Base-by-base conservation (phyloP, 2,888 invertebrate species). In the Ophion obscuratus region DNA sequence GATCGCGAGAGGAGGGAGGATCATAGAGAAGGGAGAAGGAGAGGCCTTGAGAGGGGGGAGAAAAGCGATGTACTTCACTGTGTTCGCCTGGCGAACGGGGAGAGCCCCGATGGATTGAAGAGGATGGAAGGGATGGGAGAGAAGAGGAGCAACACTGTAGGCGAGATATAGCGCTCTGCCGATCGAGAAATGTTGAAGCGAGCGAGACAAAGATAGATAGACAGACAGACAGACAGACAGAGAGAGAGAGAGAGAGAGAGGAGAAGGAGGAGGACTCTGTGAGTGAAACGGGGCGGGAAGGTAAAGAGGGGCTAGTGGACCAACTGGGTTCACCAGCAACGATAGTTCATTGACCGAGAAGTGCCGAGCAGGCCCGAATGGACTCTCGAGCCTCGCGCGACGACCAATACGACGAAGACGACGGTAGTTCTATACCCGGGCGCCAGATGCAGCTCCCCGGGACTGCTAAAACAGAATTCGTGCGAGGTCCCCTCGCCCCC, bases 281-380 rank as follows among this genome's bases (percentile, higher is more conserved):
- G 57, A 73, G 53, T 6, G 62, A 67, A 20, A 64, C 14, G 10
- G 24, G 40, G 59, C 76, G 80, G 78, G 83, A 47, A 70, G 66
- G 59, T 79, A 53, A 76, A 53, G 81, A 74, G 78, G 85, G 81
- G 88, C 86, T 90, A 93, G 94, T 93, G 93, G 94, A 94, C 94
- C 93, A 93, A 94, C 94, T 93, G 93, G 93, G 93, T 94, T 94
- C 94, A 93, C 93, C 93, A 92, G 91, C 92, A 89, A 90, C 92
- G 90, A 91, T 91, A 91, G 94, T 94, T 94, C 93, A 93, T 93
- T 93, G 94, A 94, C 94, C 94, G 93, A 92, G 90, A 93, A 92
- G 90, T 91, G 89, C 91, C 90, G 91, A 90, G 91, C 88, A 87
- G 89, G 88, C 88, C 90, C 90, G 90, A 90, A 89, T 88, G 83